phyloP scores from a whole-genome alignment of 2,797 vertebrate genomes.

The Xenopus petersii region DNA sequence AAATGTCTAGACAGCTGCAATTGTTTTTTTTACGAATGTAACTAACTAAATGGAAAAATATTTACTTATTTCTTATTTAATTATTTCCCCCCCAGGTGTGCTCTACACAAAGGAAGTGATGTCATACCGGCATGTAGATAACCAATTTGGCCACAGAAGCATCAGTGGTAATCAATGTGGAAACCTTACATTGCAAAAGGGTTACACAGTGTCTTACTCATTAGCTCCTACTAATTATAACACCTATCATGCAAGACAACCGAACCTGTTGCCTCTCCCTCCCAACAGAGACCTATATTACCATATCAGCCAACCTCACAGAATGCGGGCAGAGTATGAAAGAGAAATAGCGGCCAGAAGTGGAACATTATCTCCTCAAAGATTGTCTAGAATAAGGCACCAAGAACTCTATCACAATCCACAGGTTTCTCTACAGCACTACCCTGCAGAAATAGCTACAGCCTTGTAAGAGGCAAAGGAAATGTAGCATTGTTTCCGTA shows the following conservation, averaged over 20 bases:
- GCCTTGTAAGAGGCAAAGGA: conserved; percentile 61
- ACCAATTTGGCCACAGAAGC: conserved; percentile 55
- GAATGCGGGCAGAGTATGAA: conserved; percentile 53
- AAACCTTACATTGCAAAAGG: conserved; percentile 42
- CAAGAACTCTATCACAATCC: conserved; percentile 54
- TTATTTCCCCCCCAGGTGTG: conserved; percentile 43
- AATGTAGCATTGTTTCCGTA: too few relatives aligned
- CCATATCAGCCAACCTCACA: conserved; percentile 53
- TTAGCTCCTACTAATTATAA: conserved; percentile 49
- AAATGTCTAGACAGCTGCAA: too few relatives aligned
- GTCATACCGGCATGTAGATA: conserved; percentile 52
- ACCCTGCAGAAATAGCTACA: conserved; percentile 66
- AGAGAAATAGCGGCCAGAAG: conserved; percentile 58
- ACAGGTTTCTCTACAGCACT: conserved; percentile 56
- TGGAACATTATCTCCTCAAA: conserved; percentile 50
- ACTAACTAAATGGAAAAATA: too few relatives aligned
- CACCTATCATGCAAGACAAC: conserved; percentile 40
- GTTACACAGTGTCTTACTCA: conserved; percentile 61
- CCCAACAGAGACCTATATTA: conserved; percentile 61
- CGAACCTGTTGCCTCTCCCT: conserved; percentile 50
- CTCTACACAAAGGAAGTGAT: conserved; percentile 54
- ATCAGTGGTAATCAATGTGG: conserved; percentile 56
- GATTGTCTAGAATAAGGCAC: conserved; percentile 27
- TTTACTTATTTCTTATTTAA: too few relatives aligned
- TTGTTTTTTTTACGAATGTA: too few relatives aligned